Evolutionary conservation across 92 coral and sea anemone genomes (phyloP), one percentile per base, ranked within the genome.

Genomic region (Ricordea florida): DNA sequence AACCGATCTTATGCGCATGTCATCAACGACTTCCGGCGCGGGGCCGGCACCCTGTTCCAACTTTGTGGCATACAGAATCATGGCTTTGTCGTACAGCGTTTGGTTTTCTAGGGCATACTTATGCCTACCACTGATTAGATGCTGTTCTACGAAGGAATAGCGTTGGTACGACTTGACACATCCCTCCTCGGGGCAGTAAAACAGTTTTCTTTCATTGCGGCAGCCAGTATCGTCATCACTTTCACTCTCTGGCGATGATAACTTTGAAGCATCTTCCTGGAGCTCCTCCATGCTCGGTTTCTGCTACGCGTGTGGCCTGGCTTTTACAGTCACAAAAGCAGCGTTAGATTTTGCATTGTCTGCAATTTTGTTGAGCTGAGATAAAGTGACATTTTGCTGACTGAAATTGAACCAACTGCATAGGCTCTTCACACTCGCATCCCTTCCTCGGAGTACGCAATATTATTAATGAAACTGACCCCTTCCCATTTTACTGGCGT

Each of bases 1-100:
- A 2, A 11, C 35, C 1, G n/a, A 27, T 22, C 22, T 4, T 7
- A 46, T 32, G 14, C 25, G 40, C 20, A 25, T 25, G 1, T 50
- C 30, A 49, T 71, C 87, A 10, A 60, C 34, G 15, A 40, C 38
- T 31, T 38, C 57, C 10, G 21, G 51, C 13, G 48, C 69, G 17
- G 48, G 33, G 1, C 57, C 62, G 40, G 20, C 43, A 6, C 76
- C 87, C 32, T 63, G 47, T n/a, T 62, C 81, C 7, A 81, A 57
- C 30, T 74, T 57, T 14, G 62, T 27, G 65, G 88, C 72, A 26
- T 74, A 82, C 10, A 15, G 20, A 25, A 66, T 21, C 82, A 72
- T 79, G 51, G 90, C 90, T 52, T 85, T 85, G 76, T 85, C 90
- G 22, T 46, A 66, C 6, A 84, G 69, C 11, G 90, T 84, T 67